Evolutionary conservation across 1,140 invertebrate species (phyloP).

Genomic region (Drosophila ambigua): DNA sequence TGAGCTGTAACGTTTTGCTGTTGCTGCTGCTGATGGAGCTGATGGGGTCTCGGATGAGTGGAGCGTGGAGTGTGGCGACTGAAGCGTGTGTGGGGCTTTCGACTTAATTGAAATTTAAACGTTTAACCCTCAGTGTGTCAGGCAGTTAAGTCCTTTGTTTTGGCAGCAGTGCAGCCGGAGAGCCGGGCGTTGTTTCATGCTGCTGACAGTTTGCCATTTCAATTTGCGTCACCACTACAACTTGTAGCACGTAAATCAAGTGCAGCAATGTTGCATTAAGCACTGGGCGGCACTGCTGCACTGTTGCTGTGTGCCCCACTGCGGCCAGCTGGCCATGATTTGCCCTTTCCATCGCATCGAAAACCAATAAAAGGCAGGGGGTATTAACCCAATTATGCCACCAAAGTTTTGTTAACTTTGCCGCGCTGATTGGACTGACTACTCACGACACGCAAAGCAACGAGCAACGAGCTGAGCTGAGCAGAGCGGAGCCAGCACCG

Average conservation of each 20-base stretch:
- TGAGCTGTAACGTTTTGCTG: conserved; percentile 72
- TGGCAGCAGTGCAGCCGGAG: conserved; percentile 11
- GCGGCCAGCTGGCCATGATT: conserved; percentile 35
- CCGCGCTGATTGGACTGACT: conserved; percentile 31
- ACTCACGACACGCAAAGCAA: conserved; percentile 52
- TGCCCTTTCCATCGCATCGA: conserved; percentile 16
- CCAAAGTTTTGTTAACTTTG: conserved; percentile 61
- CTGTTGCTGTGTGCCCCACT: background rate
- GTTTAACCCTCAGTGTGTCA: conserved; percentile 66
- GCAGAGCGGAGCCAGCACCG: conserved; percentile 8
- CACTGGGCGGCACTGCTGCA: no score
- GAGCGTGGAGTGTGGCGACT: background rate
- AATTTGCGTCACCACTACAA: conserved; percentile 41
- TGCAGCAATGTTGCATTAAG: no score
- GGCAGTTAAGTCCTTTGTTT: conserved; percentile 59
- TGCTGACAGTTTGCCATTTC: conserved; percentile 60
- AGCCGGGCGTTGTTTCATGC: conserved; percentile 30
- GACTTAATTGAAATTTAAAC: conserved; percentile 81
- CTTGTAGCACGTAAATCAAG: conserved; percentile 18
- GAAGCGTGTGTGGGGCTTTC: conserved; percentile 51
- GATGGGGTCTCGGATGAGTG: conserved; percentile 1
- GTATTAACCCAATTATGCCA: conserved; percentile 76
- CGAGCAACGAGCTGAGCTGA: no score
- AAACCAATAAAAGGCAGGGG: conserved; percentile 66
- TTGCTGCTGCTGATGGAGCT: conserved; percentile 37